Percentiles rank a stretch among this genome's conserved stretches.
phyloP scores from a whole-genome alignment of 2,113 vertebrate species.

The Callionymus lyra region DNA sequence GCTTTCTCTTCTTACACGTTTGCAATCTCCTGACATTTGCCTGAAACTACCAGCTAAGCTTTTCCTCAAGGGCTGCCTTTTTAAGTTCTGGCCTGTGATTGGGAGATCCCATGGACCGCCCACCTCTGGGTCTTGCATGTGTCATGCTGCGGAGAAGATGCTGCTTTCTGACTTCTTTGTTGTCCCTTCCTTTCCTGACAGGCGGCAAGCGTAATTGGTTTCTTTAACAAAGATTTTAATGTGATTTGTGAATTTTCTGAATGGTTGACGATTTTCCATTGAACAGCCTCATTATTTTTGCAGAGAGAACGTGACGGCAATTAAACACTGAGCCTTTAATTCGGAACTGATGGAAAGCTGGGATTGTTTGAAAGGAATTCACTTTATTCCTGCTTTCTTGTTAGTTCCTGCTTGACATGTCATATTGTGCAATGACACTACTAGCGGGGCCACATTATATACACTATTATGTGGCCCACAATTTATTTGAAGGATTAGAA shows the following conservation, averaged over 20 bases:
- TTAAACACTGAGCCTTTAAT: not conserved
- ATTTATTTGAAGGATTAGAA: too few relatives aligned
- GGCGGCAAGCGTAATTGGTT: too few relatives aligned
- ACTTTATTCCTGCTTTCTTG: not conserved
- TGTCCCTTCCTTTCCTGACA: too few relatives aligned
- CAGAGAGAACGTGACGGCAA: not conserved
- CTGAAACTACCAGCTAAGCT: slow-evolving; percentile 26
- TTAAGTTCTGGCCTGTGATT: slow-evolving; percentile 39
- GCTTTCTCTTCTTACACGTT: too few relatives aligned
- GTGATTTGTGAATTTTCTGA: not conserved
- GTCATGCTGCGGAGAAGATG: not conserved
- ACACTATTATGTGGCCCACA: too few relatives aligned
- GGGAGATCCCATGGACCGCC: slow-evolving; percentile 17
- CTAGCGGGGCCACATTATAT: too few relatives aligned
- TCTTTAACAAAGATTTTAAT: too few relatives aligned
- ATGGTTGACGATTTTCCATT: not conserved
- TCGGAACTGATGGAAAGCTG: not conserved
- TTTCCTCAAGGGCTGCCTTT: slow-evolving; percentile 43
- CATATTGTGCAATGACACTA: too few relatives aligned
- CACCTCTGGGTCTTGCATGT: slow-evolving; percentile 9
- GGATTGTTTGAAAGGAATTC: not conserved
- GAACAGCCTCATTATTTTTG: not conserved
- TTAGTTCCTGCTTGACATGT: not conserved
- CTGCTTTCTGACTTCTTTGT: too few relatives aligned
- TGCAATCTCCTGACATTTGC: slow-evolving; percentile 62